Percentiles rank a stretch among this genome's conserved stretches.
Conservation (phyloP, 2,888 invertebrate genomes). For the Orchesella flavescens region DNA sequence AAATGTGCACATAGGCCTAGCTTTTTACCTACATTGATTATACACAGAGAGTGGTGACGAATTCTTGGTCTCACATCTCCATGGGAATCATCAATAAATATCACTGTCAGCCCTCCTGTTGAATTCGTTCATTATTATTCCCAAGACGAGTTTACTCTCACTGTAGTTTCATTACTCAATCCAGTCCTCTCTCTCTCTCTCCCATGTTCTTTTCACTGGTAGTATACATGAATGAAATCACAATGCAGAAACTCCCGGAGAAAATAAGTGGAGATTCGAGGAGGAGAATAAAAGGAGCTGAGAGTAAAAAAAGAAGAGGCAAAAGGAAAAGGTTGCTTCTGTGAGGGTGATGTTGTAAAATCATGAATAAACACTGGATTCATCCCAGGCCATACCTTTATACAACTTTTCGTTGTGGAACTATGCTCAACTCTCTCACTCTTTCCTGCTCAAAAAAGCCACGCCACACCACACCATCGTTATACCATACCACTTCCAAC, state of each 20-base stretch:
- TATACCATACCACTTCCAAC: neutral
- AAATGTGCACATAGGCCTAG: no score
- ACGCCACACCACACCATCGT: no score
- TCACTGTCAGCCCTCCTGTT: conserved; percentile 65
- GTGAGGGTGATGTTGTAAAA: conserved; percentile 50
- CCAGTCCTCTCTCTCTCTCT: conserved; percentile 37
- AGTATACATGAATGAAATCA: conserved; percentile 33
- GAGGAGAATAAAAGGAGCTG: conserved; percentile 27
- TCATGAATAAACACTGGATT: conserved; percentile 48
- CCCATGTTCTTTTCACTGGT: neutral
- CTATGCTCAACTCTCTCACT: neutral
- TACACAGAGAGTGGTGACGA: conserved; percentile 46
- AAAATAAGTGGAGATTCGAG: conserved; percentile 38
- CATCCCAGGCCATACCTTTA: neutral
- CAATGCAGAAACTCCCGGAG: conserved; percentile 30
- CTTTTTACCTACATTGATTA: neutral
- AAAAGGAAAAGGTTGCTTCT: conserved; percentile 25
- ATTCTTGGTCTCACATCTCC: conserved; percentile 61
- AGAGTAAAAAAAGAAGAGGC: conserved; percentile 20
- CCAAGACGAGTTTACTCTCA: conserved; percentile 53
- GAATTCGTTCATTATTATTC: conserved; percentile 65
- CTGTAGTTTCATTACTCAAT: conserved; percentile 60
- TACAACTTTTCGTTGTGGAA: conserved; percentile 13
- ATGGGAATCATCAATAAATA: conserved; percentile 65
- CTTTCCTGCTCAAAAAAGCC: no score